Base-by-base conservation (phyloP, 2,113 vertebrate species). In the Ammodytes dubius region DNA sequence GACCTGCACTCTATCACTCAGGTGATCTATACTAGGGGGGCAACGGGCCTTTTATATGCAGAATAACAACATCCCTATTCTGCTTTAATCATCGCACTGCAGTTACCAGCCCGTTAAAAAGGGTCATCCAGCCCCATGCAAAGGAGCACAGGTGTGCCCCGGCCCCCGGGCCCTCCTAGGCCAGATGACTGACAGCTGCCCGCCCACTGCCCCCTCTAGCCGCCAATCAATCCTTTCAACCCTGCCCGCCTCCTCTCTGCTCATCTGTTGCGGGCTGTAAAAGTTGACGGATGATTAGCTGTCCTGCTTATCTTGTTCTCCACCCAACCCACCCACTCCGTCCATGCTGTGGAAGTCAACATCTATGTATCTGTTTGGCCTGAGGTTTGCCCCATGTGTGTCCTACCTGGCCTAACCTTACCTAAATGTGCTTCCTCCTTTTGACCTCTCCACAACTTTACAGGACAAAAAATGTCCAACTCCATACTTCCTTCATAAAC, bases 261-360 rank as follows among this genome's bases (percentile, higher is more conserved):
- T 93, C 82, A 84, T 92, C 81, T 94, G 84, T 91, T 90, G 15
- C 14, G 40, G 75, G 84, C 78, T 35, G 82, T 93, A 92, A 90
- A 27, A 91, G 79, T 45, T 67, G 88, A 92, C 88, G 75, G 67
- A 66, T 79, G 79, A 82, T 70, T 80, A 81, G 66, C 54, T 71
- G 58, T 70, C 59, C 40, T 73, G 69, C 77, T 90, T 88, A 88
- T 88, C 82, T 87, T 59, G 42, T 82, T 74, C 49, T 35, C 47
- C 72, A 15, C 77, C 82, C 74, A 35, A 66, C 15, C 67, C 76
- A n/a, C 80, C 74, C 69, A 53, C 74, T 59, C 74, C 11, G 3
- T 13, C 52, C 68, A 35, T 72, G 70, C 73, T 56, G 79, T 52
- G 15, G 53, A 69, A 60, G 73, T 78, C 69, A 74, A 49, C 60